Evolutionary conservation across 2,797 vertebrate genomes (phyloP).

Genomic region (Esox masquinongy): DNA sequence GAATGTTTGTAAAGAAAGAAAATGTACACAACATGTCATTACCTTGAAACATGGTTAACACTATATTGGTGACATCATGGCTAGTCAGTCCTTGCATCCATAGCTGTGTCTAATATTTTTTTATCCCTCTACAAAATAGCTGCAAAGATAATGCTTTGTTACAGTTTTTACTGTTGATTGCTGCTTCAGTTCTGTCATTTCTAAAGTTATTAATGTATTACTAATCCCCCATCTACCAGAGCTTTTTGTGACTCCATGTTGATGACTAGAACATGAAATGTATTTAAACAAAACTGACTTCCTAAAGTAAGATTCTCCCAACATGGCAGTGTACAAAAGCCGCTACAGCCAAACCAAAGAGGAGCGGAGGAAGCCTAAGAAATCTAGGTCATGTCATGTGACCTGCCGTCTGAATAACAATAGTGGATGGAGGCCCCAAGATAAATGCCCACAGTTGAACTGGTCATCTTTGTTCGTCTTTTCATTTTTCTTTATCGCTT

Average conservation of each 20-base stretch:
- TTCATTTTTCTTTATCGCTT: conserved; percentile 23
- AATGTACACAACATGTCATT: too few relatives aligned
- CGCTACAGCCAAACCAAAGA: conserved; percentile 20
- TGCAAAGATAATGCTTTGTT: too few relatives aligned
- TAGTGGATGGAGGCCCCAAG: conserved; percentile 23
- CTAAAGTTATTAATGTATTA: conserved; percentile 1
- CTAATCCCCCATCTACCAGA: neutral
- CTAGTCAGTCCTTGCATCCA: too few relatives aligned
- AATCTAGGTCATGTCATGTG: conserved; percentile 49
- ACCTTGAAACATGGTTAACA: too few relatives aligned
- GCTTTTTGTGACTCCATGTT: conserved; percentile 3
- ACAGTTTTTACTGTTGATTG: too few relatives aligned
- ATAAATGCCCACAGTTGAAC: conserved; percentile 22
- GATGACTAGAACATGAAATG: conserved; percentile 9
- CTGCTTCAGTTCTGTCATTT: too few relatives aligned
- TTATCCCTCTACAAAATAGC: too few relatives aligned
- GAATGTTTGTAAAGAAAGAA: too few relatives aligned
- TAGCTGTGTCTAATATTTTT: too few relatives aligned
- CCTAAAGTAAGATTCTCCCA: conserved; percentile 15
- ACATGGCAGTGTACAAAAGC: conserved; percentile 30
- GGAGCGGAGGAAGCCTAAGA: conserved; percentile 14
- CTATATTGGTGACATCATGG: too few relatives aligned
- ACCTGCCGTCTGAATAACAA: conserved; percentile 42
- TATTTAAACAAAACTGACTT: conserved; percentile 13
- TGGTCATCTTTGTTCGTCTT: conserved; percentile 20